Evolutionary conservation across 2,888 invertebrate genomes (phyloP).

Genomic region (Seira ritae): DNA sequence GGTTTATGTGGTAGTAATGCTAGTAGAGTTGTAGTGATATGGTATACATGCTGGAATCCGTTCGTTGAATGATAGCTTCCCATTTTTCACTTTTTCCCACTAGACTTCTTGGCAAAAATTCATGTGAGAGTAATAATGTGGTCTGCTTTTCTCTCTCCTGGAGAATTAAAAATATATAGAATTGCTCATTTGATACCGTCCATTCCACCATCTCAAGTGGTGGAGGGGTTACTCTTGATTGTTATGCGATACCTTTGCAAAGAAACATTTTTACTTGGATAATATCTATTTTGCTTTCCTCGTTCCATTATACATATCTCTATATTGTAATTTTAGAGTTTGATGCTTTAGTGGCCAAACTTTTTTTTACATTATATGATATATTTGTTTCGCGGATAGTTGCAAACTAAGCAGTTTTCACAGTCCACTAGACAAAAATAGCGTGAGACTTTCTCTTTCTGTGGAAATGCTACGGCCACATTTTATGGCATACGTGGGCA

Average conservation of each 20-base stretch:
- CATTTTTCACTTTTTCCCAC: slow-evolving; percentile 51
- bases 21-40: not conserved
- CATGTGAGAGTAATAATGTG: slow-evolving; percentile 50
- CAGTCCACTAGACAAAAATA: too few relatives aligned
- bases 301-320: too few relatives aligned
- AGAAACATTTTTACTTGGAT: too few relatives aligned
- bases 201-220: not conserved
- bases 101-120: slow-evolving; percentile 50
- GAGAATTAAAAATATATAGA: not conserved
- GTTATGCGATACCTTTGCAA: slow-evolving; percentile 2
- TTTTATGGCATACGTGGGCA: not conserved
- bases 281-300: too few relatives aligned
- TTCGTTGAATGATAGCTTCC: slow-evolving; percentile 48
- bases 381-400: too few relatives aligned
- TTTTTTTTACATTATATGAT: too few relatives aligned
- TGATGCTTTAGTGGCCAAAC: too few relatives aligned
- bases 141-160: slow-evolving; percentile 20
- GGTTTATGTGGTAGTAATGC: not conserved
- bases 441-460: too few relatives aligned
- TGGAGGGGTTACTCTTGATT: not conserved
- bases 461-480: too few relatives aligned
- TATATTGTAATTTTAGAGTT: too few relatives aligned
- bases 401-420: too few relatives aligned
- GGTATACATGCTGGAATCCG: not conserved
- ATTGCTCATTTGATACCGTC: not conserved